phyloP scores from a whole-genome alignment of 2,113 vertebrate species.

The Dromaius novaehollandiae region DNA sequence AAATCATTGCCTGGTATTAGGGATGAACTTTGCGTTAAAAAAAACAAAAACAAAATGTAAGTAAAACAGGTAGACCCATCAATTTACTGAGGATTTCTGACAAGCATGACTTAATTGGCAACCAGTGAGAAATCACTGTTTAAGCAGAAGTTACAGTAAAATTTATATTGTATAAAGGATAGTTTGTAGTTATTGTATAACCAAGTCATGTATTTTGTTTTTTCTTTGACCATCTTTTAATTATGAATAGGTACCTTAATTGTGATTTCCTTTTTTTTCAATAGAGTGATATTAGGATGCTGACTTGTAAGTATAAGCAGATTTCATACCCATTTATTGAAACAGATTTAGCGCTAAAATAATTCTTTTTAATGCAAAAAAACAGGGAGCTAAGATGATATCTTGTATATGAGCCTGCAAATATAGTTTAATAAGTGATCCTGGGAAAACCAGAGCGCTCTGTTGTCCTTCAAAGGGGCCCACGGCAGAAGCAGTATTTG shows the following conservation, averaged over 20 bases:
- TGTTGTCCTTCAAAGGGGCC: fast-evolving
- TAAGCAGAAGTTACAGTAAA: background rate
- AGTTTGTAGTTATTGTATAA: background rate
- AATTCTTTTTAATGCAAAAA: background rate
- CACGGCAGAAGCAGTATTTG: background rate
- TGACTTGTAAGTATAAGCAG: background rate
- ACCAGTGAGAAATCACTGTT: background rate
- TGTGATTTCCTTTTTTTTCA: background rate
- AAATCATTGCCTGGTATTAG: background rate
- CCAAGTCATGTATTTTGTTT: background rate
- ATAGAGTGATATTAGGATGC: no score
- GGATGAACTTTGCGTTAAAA: background rate
- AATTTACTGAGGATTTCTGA: background rate
- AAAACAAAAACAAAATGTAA: background rate
- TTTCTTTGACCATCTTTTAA: background rate
- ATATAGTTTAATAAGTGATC: background rate
- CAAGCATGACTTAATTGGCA: background rate
- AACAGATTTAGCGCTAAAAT: background rate
- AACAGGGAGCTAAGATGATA: background rate
- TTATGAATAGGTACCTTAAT: background rate
- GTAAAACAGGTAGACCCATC: background rate
- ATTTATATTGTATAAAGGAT: background rate
- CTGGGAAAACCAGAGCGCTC: background rate
- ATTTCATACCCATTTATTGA: background rate
- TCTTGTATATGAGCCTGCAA: background rate